A percentile compares a stretch with the other conserved stretches of the same genome.
Evolutionary conservation across 2,797 vertebrate species (phyloP).

Genomic region (Sebastes trivittatus): DNA sequence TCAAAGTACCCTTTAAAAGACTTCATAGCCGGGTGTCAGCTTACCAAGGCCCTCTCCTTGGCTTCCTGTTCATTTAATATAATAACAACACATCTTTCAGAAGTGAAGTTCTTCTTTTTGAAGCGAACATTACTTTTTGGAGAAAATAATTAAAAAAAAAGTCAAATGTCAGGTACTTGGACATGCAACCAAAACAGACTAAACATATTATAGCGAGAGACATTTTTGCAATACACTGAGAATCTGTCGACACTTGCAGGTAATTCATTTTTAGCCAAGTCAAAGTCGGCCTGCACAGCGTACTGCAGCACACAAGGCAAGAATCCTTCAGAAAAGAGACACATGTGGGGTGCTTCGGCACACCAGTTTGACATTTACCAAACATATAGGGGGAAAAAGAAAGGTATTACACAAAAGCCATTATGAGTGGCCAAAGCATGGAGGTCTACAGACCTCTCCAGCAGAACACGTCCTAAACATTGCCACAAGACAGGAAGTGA

Average conservation of each 20-base stretch:
- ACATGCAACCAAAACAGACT: slow-evolving; percentile 40
- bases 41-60: neutral
- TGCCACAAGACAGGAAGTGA: slow-evolving; percentile 49
- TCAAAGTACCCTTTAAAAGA: neutral
- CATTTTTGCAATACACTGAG: slow-evolving; percentile 9
- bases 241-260: slow-evolving; percentile 6
- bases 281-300: slow-evolving; percentile 41
- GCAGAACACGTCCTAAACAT: slow-evolving; percentile 26
- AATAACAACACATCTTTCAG: neutral
- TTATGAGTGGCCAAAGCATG: slow-evolving; percentile 37
- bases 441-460: slow-evolving; percentile 6
- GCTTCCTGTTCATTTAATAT: neutral
- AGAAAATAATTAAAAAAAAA: neutral
- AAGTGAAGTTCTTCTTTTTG: neutral
- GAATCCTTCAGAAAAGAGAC: slow-evolving; percentile 54
- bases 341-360: slow-evolving; percentile 33
- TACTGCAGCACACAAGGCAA: slow-evolving; percentile 49
- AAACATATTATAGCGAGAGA: neutral
- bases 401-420: slow-evolving; percentile 28
- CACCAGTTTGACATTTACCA: slow-evolving; percentile 63
- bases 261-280: slow-evolving; percentile 40
- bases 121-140: neutral
- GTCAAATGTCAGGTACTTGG: neutral
- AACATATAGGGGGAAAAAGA: slow-evolving; percentile 47
- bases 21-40: neutral